Evolutionary conservation across 2,797 vertebrate genomes (phyloP).

Genomic region (Enteromius anoplus): DNA sequence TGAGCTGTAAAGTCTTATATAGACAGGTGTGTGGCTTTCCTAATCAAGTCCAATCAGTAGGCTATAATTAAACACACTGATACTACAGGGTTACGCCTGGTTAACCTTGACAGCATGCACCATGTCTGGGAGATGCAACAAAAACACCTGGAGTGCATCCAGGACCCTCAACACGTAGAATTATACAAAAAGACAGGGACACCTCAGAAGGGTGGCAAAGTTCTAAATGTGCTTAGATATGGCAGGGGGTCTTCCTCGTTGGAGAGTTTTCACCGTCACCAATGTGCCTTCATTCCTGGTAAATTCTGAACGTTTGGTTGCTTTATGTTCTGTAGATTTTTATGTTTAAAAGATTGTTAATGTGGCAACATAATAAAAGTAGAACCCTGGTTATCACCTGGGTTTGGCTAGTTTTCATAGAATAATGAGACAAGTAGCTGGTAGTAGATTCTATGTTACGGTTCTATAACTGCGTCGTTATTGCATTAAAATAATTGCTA

Average conservation of each 20-base stretch:
- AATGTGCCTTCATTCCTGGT: slow-evolving; percentile 22
- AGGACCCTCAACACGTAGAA: background rate
- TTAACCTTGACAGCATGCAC: background rate
- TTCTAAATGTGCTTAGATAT: background rate
- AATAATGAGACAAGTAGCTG: background rate
- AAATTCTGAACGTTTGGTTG: background rate
- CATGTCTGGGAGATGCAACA: background rate
- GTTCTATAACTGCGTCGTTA: background rate
- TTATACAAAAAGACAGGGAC: background rate
- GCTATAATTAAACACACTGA: background rate
- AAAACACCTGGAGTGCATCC: background rate
- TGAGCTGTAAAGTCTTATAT: too few species aligned
- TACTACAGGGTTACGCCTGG: background rate
- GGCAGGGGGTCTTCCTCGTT: slow-evolving; percentile 3
- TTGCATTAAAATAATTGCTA: background rate
- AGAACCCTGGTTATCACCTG: background rate
- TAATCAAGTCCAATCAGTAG: too few species aligned
- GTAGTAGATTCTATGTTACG: background rate
- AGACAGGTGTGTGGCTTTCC: too few species aligned
- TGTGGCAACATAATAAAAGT: background rate
- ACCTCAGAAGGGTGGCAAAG: background rate
- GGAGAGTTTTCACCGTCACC: slow-evolving; percentile 21
- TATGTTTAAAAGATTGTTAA: background rate
- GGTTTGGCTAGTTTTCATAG: background rate
- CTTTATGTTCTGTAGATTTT: background rate